Evolutionary conservation across 1,140 invertebrate species (phyloP).

Genomic region (Drosophila nigrodunni): DNA sequence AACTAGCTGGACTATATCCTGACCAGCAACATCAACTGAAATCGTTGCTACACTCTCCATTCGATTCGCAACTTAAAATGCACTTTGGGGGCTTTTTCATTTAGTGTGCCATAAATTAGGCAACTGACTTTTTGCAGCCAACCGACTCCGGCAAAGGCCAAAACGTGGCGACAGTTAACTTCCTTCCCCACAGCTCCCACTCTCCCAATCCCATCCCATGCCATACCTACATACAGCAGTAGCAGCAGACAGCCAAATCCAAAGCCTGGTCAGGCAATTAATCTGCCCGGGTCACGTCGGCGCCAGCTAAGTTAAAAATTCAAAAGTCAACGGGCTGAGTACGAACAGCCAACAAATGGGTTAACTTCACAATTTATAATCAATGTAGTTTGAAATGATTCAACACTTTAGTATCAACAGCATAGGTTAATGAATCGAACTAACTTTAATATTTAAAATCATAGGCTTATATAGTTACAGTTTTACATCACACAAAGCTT

Average conservation of each 20-base stretch:
- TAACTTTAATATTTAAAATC: too few species aligned
- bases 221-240: neutral
- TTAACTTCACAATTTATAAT: constrained; percentile 30
- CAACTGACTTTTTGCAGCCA: constrained; percentile 41
- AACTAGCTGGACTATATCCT: neutral
- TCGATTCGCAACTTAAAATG: constrained; percentile 59
- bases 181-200: neutral
- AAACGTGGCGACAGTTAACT: constrained; percentile 43
- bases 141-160: constrained; percentile 23
- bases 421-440: neutral
- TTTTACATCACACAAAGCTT: too few species aligned
- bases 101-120: constrained; percentile 67
- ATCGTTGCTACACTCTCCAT: constrained; percentile 14
- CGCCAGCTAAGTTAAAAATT: constrained; percentile 44
- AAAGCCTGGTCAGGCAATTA: constrained; percentile 52
- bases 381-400: constrained; percentile 27
- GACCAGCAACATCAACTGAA: neutral
- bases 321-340: constrained; percentile 32
- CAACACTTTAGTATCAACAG: constrained; percentile 9
- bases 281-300: constrained; percentile 51
- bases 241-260: constrained; percentile 18
- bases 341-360: neutral
- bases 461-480: too few species aligned
- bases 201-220: neutral
- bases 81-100: constrained; percentile 65